Evolutionary conservation across 1,140 invertebrate genomes (phyloP), one percentile per base, ranked within the genome.

Genomic region (Nasonia giraulti): DNA sequence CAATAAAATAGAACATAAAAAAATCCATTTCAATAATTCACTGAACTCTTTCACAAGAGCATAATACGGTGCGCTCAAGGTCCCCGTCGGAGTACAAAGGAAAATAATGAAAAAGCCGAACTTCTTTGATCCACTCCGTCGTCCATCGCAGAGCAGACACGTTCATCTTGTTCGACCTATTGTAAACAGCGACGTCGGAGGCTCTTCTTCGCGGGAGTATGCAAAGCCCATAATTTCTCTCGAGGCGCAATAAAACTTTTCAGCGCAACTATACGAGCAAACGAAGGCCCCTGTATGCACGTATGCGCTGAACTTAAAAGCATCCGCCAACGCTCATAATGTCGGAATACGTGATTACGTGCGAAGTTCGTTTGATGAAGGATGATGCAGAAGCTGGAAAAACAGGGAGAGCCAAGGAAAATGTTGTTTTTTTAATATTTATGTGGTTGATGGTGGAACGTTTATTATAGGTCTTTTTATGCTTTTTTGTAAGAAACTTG

Each of bases 181-280:
- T 77, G 47, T 55, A 55, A 77, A 47, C 75, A 55, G 27, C 23
- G n/a, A 55, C n/a, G 44, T 62, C 17, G 75, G 44, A 77, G 75
- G 23, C 23, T 77, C 44, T 40, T 31, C 27, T 37, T 14, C 69
- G 4, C n/a, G 33, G n/a, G n/a, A 76, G 31, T 76, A 44, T 17
- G 77, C 17, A 79, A 68, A 79, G 10, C 27, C 31, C 33, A 68
- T 79, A 37, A 79, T 79, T 79, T 68, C 17, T 40, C 27, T 68
- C 66, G n/a, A 40, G 17, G 14, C 40, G 40, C 33, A 37, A 75
- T 75, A 75, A 75, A 75, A 75, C 33, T 40, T 40, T 40, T 40
- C 73, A 40, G 31, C 37, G 73, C 27, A 27, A n/a, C 23, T 27
- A 27, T 71, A 71, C 14, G 27, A 62, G 55, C 17, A 27, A 7